Percentiles rank a stretch among this genome's conserved stretches.
Evolutionary conservation across 2,113 vertebrate species (phyloP).

Genomic region (Xenotilapia caudafasciata): DNA sequence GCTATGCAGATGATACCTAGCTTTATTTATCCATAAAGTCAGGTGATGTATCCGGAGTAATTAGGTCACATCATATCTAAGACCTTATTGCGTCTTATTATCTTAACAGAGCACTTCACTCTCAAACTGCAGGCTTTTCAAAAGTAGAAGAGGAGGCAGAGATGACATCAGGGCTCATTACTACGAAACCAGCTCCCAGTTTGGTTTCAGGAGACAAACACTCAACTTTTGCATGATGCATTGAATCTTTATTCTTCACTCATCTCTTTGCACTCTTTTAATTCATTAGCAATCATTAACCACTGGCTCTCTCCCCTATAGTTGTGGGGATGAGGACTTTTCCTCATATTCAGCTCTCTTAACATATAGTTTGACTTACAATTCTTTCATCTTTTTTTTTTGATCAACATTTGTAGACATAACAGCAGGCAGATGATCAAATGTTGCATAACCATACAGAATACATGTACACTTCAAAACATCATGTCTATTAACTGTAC

Average conservation of each 20-base stretch:
- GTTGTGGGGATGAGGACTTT: neutral
- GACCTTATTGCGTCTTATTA: neutral
- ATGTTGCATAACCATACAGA: neutral
- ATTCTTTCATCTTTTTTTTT: neutral
- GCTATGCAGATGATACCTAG: neutral
- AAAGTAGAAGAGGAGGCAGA: neutral
- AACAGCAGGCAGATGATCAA: neutral
- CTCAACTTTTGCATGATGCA: neutral
- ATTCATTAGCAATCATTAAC: neutral
- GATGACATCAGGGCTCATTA: neutral
- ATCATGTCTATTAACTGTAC: neutral
- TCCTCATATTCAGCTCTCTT: neutral
- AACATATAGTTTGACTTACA: neutral
- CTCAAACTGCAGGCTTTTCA: neutral
- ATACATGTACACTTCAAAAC: neutral
- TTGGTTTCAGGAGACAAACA: neutral
- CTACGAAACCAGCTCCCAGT: neutral
- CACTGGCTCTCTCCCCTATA: neutral
- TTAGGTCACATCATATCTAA: neutral
- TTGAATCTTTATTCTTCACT: neutral
- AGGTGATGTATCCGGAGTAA: neutral
- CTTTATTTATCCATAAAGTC: neutral
- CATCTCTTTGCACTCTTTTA: neutral
- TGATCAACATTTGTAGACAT: neutral
- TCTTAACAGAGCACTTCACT: neutral